phyloP scores from a whole-genome alignment of 2,888 invertebrate genomes.

The Heliconius erato region DNA sequence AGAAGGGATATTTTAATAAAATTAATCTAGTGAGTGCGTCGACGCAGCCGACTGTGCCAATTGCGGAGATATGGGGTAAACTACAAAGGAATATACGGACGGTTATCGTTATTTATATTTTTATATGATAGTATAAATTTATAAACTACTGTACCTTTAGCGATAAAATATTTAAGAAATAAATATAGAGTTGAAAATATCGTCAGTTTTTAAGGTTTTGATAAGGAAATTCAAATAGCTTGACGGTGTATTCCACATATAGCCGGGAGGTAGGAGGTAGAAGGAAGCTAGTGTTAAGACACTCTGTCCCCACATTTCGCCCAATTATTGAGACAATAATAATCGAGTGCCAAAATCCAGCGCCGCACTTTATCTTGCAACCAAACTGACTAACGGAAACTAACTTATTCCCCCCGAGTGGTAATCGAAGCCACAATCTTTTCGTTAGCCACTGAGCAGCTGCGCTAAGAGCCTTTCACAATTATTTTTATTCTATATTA shows the following conservation, averaged over 20 bases:
- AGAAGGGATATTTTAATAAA: constrained; percentile 40
- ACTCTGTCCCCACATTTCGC: not conserved
- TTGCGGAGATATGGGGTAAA: constrained; percentile 6
- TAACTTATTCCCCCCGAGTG: not conserved
- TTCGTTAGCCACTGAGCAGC: not conserved
- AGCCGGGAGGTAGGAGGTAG: no score
- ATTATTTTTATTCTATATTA: no score
- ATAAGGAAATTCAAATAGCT: no score
- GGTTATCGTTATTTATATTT: not conserved
- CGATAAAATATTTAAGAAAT: not conserved
- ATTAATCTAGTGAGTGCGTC: constrained; percentile 40
- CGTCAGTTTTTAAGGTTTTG: no score
- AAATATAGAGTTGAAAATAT: no score
- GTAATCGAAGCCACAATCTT: not conserved
- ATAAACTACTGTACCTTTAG: not conserved
- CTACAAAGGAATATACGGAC: constrained; percentile 4
- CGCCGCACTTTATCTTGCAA: not conserved
- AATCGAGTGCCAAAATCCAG: not conserved
- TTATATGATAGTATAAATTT: not conserved
- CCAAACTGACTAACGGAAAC: not conserved
- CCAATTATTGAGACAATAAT: not conserved
- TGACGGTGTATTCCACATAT: no score
- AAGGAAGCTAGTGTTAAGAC: not conserved
- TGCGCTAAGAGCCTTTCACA: not conserved
- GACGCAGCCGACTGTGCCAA: constrained; percentile 31